Evolutionary conservation across 2,888 invertebrate genomes (phyloP).

Genomic region (Nomada fucata): DNA sequence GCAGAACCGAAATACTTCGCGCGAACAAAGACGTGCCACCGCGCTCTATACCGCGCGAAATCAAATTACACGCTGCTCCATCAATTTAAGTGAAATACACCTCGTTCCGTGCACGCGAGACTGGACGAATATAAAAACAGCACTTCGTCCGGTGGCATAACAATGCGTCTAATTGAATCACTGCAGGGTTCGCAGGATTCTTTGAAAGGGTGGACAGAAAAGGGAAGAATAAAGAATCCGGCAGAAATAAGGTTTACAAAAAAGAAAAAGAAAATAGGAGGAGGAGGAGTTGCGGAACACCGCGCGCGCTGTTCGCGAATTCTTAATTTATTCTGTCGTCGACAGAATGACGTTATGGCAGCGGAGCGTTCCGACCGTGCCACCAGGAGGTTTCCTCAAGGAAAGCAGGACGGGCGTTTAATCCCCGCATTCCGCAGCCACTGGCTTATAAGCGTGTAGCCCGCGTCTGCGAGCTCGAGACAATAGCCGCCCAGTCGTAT

Average conservation of each 20-base stretch:
- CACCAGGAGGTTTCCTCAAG: conserved; percentile 50
- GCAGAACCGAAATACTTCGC: too few species aligned
- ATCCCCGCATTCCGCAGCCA: conserved; percentile 71
- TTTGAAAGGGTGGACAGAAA: neutral
- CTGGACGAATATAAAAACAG: neutral
- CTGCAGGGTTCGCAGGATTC: conserved; percentile 5
- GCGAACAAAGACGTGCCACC: too few species aligned
- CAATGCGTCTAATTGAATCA: conserved; percentile 33
- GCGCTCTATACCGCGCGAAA: neutral
- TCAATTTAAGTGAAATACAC: neutral
- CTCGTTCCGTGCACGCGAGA: neutral
- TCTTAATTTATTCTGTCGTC: conserved; percentile 44
- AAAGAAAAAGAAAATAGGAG: neutral
- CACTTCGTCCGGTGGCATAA: neutral
- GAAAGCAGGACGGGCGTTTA: conserved; percentile 65
- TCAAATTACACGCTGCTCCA: neutral
- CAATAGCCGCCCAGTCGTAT: conserved; percentile 73
- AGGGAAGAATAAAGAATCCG: conserved; percentile 20
- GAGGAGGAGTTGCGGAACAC: neutral
- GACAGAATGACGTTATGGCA: conserved; percentile 21
- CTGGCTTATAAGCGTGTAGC: conserved; percentile 72
- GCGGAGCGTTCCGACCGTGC: conserved; percentile 30
- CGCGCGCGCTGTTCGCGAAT: conserved; percentile 36
- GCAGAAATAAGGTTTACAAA: neutral
- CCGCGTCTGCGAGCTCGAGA: conserved; percentile 71